Conservation (phyloP, 1,140 invertebrate species). For the Drosophila hydei region DNA sequence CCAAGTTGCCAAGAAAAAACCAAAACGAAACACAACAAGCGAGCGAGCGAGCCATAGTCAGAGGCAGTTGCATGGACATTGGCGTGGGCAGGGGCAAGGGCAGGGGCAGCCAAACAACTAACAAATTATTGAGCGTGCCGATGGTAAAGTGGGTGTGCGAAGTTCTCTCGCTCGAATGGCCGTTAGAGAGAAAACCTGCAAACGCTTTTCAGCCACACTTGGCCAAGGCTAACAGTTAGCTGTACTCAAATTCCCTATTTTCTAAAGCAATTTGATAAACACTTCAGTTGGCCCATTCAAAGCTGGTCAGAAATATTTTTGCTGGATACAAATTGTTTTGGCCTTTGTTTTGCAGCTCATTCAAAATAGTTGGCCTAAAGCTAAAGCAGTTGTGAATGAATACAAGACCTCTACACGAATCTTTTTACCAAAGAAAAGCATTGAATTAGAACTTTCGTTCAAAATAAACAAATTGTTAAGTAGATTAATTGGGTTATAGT, state of each 20-base stretch:
- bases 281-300: slow-evolving; percentile 2
- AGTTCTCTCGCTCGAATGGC: neutral
- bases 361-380: no score
- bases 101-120: slow-evolving; percentile 9
- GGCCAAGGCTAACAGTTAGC: slow-evolving; percentile 24
- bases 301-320: no score
- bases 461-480: no score
- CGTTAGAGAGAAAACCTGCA: slow-evolving; percentile 22
- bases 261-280: slow-evolving; percentile 26
- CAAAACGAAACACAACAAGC: slow-evolving; percentile 29
- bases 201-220: slow-evolving; percentile 1
- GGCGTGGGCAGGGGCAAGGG: neutral
- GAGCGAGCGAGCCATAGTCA: neutral
- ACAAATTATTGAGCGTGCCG: slow-evolving; percentile 29
- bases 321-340: neutral
- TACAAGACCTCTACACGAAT: no score
- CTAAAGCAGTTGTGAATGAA: no score
- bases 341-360: neutral
- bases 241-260: slow-evolving; percentile 31
- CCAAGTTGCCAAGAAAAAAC: slow-evolving; percentile 22
- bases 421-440: no score
- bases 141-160: slow-evolving; percentile 15
- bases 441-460: no score
- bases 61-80: no score
- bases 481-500: no score